These are phyloP conservation scores for Pavo muticus DNA, from an alignment of 2,113 vertebrate genomes.

Conservation along the genomic window DNA sequence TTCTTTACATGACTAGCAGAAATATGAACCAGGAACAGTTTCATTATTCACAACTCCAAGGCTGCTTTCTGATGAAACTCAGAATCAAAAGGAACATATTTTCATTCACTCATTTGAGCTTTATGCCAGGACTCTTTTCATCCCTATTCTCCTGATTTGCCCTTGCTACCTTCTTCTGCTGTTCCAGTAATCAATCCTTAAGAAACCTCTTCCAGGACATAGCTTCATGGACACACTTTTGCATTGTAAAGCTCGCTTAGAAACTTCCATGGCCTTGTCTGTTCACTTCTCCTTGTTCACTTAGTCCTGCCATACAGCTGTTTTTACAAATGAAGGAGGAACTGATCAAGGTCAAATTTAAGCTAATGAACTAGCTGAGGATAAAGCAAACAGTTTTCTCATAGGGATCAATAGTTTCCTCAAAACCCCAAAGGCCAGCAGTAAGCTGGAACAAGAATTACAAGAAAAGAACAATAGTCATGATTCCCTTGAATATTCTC, in stretches of 20 bases:
- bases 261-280: background rate
- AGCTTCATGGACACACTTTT: background rate
- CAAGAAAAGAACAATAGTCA: background rate
- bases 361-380: background rate
- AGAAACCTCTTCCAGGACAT: background rate
- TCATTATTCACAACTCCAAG: background rate
- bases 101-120: background rate
- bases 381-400: background rate
- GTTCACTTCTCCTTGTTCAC: background rate
- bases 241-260: background rate
- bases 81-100: background rate
- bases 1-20: background rate
- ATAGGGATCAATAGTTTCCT: background rate
- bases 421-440: background rate
- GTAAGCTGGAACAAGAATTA: background rate
- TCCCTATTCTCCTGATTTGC: background rate
- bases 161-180: background rate
- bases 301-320: background rate
- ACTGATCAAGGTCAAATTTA: background rate
- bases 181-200: background rate
- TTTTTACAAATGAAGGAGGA: background rate
- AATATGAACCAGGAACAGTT: background rate
- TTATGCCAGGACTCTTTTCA: background rate
- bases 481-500: background rate
- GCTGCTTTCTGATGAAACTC: background rate